Conservation (phyloP, 2,797 vertebrate genomes). For the Champsocephalus gunnari region DNA sequence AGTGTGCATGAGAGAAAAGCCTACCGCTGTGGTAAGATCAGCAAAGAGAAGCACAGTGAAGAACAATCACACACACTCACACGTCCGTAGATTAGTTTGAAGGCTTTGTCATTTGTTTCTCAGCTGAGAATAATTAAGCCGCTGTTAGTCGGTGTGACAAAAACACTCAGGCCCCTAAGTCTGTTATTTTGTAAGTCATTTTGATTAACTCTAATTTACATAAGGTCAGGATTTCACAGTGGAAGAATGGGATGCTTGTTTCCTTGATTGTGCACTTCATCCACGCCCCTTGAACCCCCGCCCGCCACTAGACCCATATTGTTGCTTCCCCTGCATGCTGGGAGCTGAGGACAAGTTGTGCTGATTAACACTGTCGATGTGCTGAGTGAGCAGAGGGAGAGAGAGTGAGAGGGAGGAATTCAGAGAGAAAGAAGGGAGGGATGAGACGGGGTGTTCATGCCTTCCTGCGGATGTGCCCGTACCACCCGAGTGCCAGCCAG, state of each 20-base stretch:
- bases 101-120: constrained; percentile 54
- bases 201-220: constrained; percentile 48
- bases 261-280: constrained; percentile 55
- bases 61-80: constrained; percentile 22
- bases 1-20: constrained; percentile 36
- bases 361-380: constrained; percentile 66
- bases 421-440: constrained; percentile 28
- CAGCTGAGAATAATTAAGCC: constrained; percentile 46
- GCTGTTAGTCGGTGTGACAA: constrained; percentile 32
- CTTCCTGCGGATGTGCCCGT: constrained; percentile 79
- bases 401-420: constrained; percentile 54
- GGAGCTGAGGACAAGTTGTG: constrained; percentile 69
- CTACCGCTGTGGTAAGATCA: constrained; percentile 33
- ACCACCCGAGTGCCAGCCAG: constrained; percentile 77
- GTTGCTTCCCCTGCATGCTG: constrained; percentile 50
- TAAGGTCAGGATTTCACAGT: constrained; percentile 44
- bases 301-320: constrained; percentile 31
- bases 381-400: constrained; percentile 42
- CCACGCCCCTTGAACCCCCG: constrained; percentile 31
- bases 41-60: constrained; percentile 17
- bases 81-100: constrained; percentile 39
- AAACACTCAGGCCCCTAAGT: constrained; percentile 19
- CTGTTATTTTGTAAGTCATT: constrained; percentile 21
- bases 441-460: constrained; percentile 51
- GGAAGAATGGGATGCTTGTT: constrained; percentile 29